Evolutionary conservation across 2,888 invertebrate genomes (phyloP).

Genomic region (Lymantria monacha): DNA sequence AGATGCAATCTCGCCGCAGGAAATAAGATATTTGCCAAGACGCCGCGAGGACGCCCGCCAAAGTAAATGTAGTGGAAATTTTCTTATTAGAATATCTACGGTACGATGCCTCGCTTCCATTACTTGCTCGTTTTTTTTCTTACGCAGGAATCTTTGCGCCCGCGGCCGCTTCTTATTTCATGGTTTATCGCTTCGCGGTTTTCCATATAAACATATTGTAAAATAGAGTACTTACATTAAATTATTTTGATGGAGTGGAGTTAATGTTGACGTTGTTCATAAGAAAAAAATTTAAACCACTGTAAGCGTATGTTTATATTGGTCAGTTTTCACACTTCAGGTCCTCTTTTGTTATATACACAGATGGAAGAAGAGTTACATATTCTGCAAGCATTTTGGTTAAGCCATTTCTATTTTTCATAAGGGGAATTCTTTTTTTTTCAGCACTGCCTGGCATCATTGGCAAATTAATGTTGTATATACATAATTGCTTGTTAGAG

Average conservation of each 20-base stretch:
- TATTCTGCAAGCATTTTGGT: no score
- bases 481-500: no score
- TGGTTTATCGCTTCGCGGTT: conserved; percentile 54
- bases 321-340: no score
- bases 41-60: conserved; percentile 79
- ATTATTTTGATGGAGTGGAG: conserved; percentile 9
- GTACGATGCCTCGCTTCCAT: conserved; percentile 75
- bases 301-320: no score
- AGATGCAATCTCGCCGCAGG: conserved; percentile 83
- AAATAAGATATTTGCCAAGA: conserved; percentile 83
- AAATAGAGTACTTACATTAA: conserved; percentile 19
- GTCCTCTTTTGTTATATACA: no score
- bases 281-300: no score
- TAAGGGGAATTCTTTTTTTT: no score
- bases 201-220: conserved; percentile 22
- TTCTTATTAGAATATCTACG: conserved; percentile 83
- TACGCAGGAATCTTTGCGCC: conserved; percentile 71
- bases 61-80: conserved; percentile 83
- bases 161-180: conserved; percentile 54
- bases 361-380: no score
- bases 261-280: not conserved
- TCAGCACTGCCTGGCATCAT: no score
- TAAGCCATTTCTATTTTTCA: no score
- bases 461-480: no score
- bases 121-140: conserved; percentile 66